Base-by-base conservation (phyloP, 2,888 invertebrate genomes). In the Podabrus alpinus region DNA sequence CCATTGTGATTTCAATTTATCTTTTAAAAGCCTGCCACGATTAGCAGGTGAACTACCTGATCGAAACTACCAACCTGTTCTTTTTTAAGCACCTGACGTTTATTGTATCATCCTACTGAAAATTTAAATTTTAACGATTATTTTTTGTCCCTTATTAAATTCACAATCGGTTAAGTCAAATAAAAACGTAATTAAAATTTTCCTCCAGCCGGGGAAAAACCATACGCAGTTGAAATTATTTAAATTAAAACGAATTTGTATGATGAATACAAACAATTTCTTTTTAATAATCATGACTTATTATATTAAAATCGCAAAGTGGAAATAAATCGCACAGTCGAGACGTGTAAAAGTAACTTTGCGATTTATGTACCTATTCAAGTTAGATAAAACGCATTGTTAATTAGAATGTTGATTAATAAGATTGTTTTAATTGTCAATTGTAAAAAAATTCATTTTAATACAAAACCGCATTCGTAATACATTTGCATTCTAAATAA, bases 41-140 rank as follows among this genome's bases (percentile, higher is more conserved):
- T 79, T 83, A 77, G 81, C 83, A 81, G 83, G 84, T 83, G 83
- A 83, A 81, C 83, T 82, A 83, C 83, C 83, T 82, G 80, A 72
- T 60, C 72, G 69, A 66, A 73, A 73, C 67, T 68, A 69, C 69
- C 72, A 69, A 64, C 66, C 68, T 62, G 69, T 71, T 73, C 79
- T 71, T 79, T 79, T 79, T 79, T 66, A 79, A 72, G 77, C 82
- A 82, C 82, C 82, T 81, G 81, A 81, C 81, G 45, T 45, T n/a
- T 45, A 45, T 45, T 45, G 45, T 45, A 45, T 45, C 45, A 45
- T 45, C 45, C 45, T 45, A 45, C 45, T 9, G n/a, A n/a, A 45
- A 45, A 45, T 45, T 45, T 45, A 45, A 45, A 45, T 45, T 45
- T 45, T 45, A 45, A 45, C 45, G 45, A 45, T 45, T 45, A 5